Evolutionary conservation across 2,113 vertebrate species (phyloP), one percentile per base, ranked within the genome.

Genomic region (Ictalurus punctatus): DNA sequence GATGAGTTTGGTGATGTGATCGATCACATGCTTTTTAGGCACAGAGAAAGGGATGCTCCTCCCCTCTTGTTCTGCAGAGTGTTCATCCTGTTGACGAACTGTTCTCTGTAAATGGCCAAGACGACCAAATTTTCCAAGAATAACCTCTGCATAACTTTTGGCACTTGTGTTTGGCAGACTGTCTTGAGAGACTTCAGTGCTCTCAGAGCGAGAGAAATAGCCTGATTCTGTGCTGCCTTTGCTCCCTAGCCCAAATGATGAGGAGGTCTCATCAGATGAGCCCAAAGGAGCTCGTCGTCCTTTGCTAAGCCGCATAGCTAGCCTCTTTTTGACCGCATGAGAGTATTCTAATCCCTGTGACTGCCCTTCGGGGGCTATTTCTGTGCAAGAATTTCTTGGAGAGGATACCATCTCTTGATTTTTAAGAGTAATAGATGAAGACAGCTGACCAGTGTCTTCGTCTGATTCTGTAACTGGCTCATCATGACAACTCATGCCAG

Each of bases 1-100:
- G 89, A 99, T 99, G 88, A 99, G 97, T 92, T 99, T 99, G 74
- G 98, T 99, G 93, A 99, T 99, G 93, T 99, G 98, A 92, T 99
- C 98, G 1, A 99, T 99, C 87, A 99, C 97, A 93, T 99, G 97
- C 1, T 97, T 98, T 92, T 98, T 96, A 89, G 97, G 98, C 90
- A 98, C 96, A 27, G 96, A 97, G 91, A 99, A 94, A 0, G 96
- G 96, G 84, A 97, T 92, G 86, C 44, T 93, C 88, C 93, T 96
- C 82, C 96, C 95, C 89, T 98, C 97, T 90, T 97, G 92, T 85
- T 92, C 93, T 67, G 93, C 88, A 27, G 93, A 65, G 92, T 92
- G 95, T 93, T 87, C 95, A 91, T 58, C 96, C 85, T 94, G 97
- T 90, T 89, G 96, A 93, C 95, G 96, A 63, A 96, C 67, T 12